phyloP scores from a whole-genome alignment of 2,797 vertebrate genomes.

The Catostomus latipinnis region DNA sequence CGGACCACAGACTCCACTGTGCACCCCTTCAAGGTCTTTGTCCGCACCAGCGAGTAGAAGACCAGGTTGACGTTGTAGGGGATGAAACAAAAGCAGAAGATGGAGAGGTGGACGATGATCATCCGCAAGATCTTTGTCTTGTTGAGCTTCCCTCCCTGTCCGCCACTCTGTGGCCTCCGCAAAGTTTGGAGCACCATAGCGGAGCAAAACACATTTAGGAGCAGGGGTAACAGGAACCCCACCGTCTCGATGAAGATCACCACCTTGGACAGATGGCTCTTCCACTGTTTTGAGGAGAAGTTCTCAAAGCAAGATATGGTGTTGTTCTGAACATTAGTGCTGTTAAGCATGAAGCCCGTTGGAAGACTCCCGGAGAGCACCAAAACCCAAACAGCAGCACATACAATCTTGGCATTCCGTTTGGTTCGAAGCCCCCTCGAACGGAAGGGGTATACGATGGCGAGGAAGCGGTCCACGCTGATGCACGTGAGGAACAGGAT shows the following conservation, averaged over 20 bases:
- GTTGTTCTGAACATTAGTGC: conserved; percentile 57
- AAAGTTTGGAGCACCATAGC: conserved; percentile 91
- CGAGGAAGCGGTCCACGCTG: conserved; percentile 94
- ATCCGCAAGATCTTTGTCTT: conserved; percentile 94
- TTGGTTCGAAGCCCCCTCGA: conserved; percentile 89
- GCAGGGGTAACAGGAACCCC: conserved; percentile 92
- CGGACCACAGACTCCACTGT: conserved; percentile 86
- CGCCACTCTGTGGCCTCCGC: conserved; percentile 85
- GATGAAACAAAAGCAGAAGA: conserved; percentile 97
- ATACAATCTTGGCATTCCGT: conserved; percentile 89
- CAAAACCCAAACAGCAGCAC: conserved; percentile 86
- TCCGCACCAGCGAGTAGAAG: conserved; percentile 94
- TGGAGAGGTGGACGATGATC: conserved; percentile 92
- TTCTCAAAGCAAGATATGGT: conserved; percentile 90
- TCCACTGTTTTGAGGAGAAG: conserved; percentile 92
- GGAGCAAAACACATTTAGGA: conserved; percentile 92
- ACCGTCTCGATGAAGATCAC: conserved; percentile 98
- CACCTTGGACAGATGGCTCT: conserved; percentile 91
- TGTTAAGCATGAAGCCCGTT: conserved; percentile 84
- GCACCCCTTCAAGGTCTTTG: conserved; percentile 86
- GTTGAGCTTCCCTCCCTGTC: conserved; percentile 86
- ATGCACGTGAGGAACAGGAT: conserved; percentile 97
- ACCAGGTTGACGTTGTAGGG: conserved; percentile 95
- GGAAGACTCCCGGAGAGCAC: conserved; percentile 91
- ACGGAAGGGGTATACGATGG: conserved; percentile 93